A percentile compares a stretch with the other conserved stretches of the same genome.
Conservation (phyloP, 2,113 vertebrate species). For the Lepisosteus osseus region DNA sequence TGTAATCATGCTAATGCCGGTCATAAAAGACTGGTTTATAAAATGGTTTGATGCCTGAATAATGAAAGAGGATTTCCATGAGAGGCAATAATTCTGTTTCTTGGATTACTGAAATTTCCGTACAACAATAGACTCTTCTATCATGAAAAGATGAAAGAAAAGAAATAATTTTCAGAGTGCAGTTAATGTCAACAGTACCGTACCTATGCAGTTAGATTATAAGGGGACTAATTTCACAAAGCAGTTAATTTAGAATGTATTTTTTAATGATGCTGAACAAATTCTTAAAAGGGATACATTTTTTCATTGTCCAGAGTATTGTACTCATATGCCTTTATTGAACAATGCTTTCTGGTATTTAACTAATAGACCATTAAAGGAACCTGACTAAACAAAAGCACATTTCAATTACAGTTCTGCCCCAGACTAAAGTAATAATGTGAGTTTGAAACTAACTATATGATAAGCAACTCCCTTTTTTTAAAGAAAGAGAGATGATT, state of each 20-base stretch:
- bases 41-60: neutral
- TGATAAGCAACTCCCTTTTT: too few relatives aligned
- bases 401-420: too few relatives aligned
- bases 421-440: too few relatives aligned
- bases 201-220: constrained; percentile 7
- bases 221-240: constrained; percentile 10
- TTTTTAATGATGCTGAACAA: neutral
- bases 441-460: too few relatives aligned
- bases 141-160: neutral
- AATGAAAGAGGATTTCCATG: neutral
- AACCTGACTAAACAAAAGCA: too few relatives aligned
- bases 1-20: too few relatives aligned
- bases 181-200: constrained; percentile 2
- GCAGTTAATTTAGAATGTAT: neutral
- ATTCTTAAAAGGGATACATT: neutral
- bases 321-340: too few relatives aligned
- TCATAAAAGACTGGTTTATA: too few relatives aligned
- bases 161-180: neutral
- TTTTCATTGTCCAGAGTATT: too few relatives aligned
- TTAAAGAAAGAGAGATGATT: too few relatives aligned
- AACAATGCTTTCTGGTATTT: too few relatives aligned
- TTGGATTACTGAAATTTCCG: neutral
- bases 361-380: too few relatives aligned
- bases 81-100: neutral
- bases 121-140: neutral